Conservation (phyloP, 2,888 invertebrate genomes). For the Deroplatys truncata region DNA sequence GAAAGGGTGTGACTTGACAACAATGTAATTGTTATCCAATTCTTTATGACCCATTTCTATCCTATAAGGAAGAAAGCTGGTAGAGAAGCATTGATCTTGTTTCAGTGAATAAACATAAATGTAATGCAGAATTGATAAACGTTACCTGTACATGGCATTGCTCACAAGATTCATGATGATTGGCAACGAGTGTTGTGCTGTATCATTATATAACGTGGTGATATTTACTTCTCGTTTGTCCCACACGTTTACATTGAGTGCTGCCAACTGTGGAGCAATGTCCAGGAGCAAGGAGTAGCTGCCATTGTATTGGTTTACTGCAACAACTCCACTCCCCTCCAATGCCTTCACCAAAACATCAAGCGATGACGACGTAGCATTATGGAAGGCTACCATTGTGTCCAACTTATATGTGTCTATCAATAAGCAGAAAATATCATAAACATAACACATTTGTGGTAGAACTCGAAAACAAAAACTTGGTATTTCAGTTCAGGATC, state of each 20-base stretch:
- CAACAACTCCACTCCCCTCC: constrained; percentile 40
- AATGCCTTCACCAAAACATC: constrained; percentile 42
- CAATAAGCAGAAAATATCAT: constrained; percentile 15
- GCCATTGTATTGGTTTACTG: constrained; percentile 57
- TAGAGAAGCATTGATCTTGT: background rate
- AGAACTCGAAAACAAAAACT: no score
- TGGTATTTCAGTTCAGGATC: no score
- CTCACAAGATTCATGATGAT: constrained; percentile 67
- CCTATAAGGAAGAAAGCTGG: constrained; percentile 13
- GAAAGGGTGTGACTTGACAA: constrained; percentile 64
- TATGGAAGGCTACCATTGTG: constrained; percentile 60
- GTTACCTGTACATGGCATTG: constrained; percentile 66
- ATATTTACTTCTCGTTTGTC: constrained; percentile 52
- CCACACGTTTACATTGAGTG: constrained; percentile 57
- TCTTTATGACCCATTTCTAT: constrained; percentile 24
- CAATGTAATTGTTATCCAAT: constrained; percentile 49
- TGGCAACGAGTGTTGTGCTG: constrained; percentile 73
- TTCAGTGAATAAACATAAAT: background rate
- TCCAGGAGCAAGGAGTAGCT: constrained; percentile 60
- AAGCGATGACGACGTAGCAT: constrained; percentile 45
- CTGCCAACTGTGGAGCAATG: constrained; percentile 63
- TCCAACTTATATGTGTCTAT: constrained; percentile 54
- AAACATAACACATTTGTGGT: background rate
- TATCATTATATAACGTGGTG: constrained; percentile 70
- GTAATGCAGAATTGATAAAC: background rate